Base-by-base conservation (phyloP, 2,888 invertebrate species). In the Monochamus alternatus region DNA sequence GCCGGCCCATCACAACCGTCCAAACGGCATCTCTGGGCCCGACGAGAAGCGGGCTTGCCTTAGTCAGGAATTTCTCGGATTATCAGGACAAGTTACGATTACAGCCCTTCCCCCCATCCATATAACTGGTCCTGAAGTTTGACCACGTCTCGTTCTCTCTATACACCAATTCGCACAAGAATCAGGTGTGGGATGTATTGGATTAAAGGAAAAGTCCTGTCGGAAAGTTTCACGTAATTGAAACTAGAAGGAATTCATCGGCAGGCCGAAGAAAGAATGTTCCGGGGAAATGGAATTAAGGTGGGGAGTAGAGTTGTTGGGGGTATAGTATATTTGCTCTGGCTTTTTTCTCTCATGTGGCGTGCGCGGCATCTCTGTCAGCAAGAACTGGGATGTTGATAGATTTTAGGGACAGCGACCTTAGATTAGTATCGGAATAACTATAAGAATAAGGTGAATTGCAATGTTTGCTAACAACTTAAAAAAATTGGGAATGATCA, bases 41-140 rank as follows among this genome's bases (percentile, higher is more conserved):
- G 32, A 22, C 38, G 43, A 44, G 32, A 32, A 43, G 58, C 22
- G 10, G 52, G 32, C 66, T 52, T 55, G 31, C 30, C 32, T 52
- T 32, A 43, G n/a, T 7, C 30, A 38, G 59, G 32, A 31, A 44
- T 68, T 68, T 31, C 58, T 52, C 38, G 92, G 75, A 76, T 76
- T 76, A 76, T 76, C 60, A 38, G 38, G 76, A 70, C 58, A 74
- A 74, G 66, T 73, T 76, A 73, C 76, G 76, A 73, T 73, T 52
- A 69, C 73, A 60, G 43, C 52, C 62, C 43, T 43, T 55, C 76
- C 60, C 43, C 60, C 62, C 43, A 43, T 44, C 68, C 64, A 73
- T 63, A 73, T 31, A 66, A 66, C 52, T 59, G 66, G 66, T 14
- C 31, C 14, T 32, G 31, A 31, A 47, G 68, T 51, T 59, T 59